Evolutionary conservation across 2,113 vertebrate genomes (phyloP), one percentile per base, ranked within the genome.

Genomic region (Falcunculus frontatus): DNA sequence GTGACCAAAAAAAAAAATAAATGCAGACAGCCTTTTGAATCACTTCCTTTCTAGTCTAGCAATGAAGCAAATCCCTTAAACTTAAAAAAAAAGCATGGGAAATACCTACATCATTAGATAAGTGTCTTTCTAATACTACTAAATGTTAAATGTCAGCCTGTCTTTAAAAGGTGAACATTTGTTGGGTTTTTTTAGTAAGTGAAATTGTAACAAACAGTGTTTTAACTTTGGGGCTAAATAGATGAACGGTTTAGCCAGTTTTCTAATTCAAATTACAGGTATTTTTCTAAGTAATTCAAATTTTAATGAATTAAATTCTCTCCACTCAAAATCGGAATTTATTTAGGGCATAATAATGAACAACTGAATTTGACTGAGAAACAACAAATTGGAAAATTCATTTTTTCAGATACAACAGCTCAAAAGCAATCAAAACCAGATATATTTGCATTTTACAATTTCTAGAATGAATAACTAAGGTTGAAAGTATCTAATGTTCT

Each of bases 401-500:
- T 37, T 87, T 96, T 73, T 94, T 75, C 20, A 5, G 69, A 88
- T 67, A 63, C 1, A 18, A 35, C 62, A 53, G 56, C 67, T 86
- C 62, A 12, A 68, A 29, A 94, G 84, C 68, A 84, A 92, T 87
- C 78, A 88, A 90, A 89, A 82, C 41, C 73, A 67, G 22, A 65
- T 39, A 85, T 92, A 88, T 33, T 89, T 81, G 65, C 64, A 95
- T 92, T 91, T 92, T 79, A 41, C 59, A 79, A 96, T 93, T 85
- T 65, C 84, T 77, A 88, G 62, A 90, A 90, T 84, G 73, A 90
- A 19, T 81, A 84, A 64, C 83, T 92, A 75, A 92, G 91, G 93
- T 80, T 95, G 89, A 92, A 96, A 96, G 92, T 96, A 96, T 93
- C 94, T 97, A 94, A 95, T 78, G 79, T 93, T 96, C 87, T 91